Base-by-base conservation (phyloP, 2,113 vertebrate species). In the Dicrurus megarhynchus region DNA sequence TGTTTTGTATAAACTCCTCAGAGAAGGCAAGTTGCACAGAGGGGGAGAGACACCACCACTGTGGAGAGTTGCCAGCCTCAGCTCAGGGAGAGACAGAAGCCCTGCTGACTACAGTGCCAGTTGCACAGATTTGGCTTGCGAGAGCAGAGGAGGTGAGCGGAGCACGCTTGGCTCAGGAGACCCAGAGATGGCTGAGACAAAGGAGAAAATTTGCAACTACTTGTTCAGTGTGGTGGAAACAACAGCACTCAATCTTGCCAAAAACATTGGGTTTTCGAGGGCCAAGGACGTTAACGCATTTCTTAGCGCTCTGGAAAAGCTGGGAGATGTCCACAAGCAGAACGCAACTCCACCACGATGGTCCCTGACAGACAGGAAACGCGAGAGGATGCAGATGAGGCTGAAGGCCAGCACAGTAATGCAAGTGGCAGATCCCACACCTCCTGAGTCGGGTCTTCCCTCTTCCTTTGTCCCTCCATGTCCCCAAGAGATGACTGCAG, bases 331-430 rank as follows among this genome's bases (percentile, higher is more conserved):
- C 6, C 87, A 70, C 82, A 98, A 94, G 56, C 97, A 98, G 61
- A 87, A 93, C 0, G 59, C 96, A 0, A 98, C 12, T 26, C 98
- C 98, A 8, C 97, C 97, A 1, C 96, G 95, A 3, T 99, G 99
- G 99, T 96, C 98, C 20, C 97, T 99, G 73, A 99, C 98, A 0
- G 76, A 94, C 19, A 98, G 97, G 82, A 99, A 98, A n/a, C 98
- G 98, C 0, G 98, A 99, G 89, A 98, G 98, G 93, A 99, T 99
- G 97, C 97, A 98, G 47, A 94, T 98, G 75, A 99, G 98, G 92
- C 95, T 98, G 37, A 98, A 98, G 91, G 98, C 97, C 7, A 50
- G 74, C 0, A 86, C 93, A 27, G 33, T 75, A 21, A 27, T 2
- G 5, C 49, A 64, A 27, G 17, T 8, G 5, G 86, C n/a, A 3